phyloP scores from a whole-genome alignment of 2,113 vertebrate species.

The Drymodes brunneopygia region DNA sequence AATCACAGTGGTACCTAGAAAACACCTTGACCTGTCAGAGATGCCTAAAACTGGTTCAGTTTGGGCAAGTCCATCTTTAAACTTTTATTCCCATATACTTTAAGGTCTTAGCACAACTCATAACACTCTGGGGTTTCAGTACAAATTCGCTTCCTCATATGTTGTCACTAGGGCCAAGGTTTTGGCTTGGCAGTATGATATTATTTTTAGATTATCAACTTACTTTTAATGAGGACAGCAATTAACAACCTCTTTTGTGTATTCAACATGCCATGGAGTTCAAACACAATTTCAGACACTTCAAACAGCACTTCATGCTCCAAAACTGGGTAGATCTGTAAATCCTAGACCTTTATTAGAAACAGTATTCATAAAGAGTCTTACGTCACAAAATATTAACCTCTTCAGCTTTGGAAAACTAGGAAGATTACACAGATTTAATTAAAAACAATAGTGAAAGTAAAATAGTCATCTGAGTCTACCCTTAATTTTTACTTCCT shows the following conservation, averaged over 20 bases:
- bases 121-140: neutral
- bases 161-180: neutral
- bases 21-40: neutral
- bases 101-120: neutral
- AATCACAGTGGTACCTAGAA: neutral
- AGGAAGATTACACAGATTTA: neutral
- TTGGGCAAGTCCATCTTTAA: neutral
- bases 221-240: neutral
- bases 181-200: neutral
- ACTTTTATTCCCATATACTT: neutral
- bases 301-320: neutral
- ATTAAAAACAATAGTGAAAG: neutral
- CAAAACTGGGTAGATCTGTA: neutral
- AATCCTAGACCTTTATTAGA: neutral
- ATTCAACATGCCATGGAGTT: neutral
- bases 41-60: neutral
- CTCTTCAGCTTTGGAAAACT: neutral
- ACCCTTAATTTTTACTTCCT: neutral
- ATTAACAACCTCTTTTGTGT: neutral
- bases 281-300: neutral
- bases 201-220: neutral
- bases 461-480: neutral
- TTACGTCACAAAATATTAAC: neutral
- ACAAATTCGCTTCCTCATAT: neutral
- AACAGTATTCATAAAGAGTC: neutral